Evolutionary conservation across 2,797 vertebrate genomes (phyloP), one percentile per base, ranked within the genome.

Genomic region (Megalops cyprinoides): DNA sequence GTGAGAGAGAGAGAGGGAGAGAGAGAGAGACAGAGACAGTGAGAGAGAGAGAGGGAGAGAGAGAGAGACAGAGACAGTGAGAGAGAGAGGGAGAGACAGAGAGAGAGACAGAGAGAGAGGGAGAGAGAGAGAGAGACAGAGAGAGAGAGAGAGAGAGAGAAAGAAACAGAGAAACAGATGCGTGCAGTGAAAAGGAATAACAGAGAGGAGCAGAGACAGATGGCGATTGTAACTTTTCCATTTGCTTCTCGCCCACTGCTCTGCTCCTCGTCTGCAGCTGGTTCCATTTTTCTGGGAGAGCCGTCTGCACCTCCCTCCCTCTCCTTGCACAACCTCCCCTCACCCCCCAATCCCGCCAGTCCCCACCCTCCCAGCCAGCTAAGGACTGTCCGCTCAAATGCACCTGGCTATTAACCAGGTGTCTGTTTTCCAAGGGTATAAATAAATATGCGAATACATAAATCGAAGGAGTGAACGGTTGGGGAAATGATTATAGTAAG

Each of bases 401-500:
- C 42, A 51, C n/a, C 12, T 4, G 74, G 71, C 12, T 75, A 80
- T 80, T 80, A 75, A 39, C 71, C 73, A 75, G 79, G 73, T 62
- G 71, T 49, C 71, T 80, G 15, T 74, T 37, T 73, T 75, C 39
- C 12, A 12, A n/a, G 39, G 55, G 79, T 69, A 60, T 39, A 58
- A 56, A 74, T 74, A n/a, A 42, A 74, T 73, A 37, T 51, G 31
- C 34, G 20, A 71, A 74, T 75, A 37, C 37, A 80, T 80, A 75
- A 80, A 60, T 80, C 71, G 75, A 80, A 46, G 6, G 20, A 49
- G 55, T 44, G 18, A 39, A 56, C 55, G 2, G 31, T 28, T 28
- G 20, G 75, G 34, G 75, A 55, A 53, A 37, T 77, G 46, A 80
- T 62, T 74, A 46, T 55, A 62, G 44, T 65, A 46, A 49, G 55